Evolutionary conservation across 2,888 invertebrate species (phyloP).

Genomic region (Siphlonurus alternatus): DNA sequence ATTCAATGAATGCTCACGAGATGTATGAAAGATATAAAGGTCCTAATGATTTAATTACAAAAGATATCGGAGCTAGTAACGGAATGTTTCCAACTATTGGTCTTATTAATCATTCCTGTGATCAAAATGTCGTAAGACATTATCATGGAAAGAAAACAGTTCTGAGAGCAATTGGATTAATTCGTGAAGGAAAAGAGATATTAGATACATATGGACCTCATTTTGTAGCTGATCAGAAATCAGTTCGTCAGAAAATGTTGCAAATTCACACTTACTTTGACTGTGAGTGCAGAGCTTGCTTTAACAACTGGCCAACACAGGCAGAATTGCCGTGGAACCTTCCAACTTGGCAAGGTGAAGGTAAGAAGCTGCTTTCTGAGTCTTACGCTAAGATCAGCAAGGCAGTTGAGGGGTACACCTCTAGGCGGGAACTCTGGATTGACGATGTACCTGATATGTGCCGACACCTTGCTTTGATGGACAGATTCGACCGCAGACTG

Average conservation of each 20-base stretch:
- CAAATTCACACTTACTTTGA: slow-evolving; percentile 60
- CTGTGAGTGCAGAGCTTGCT: slow-evolving; percentile 62
- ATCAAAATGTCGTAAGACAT: slow-evolving; percentile 57
- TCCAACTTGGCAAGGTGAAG: too few species aligned
- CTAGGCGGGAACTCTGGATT: background rate
- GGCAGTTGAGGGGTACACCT: background rate
- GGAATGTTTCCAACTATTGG: slow-evolving; percentile 35
- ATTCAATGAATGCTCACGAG: background rate
- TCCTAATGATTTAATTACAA: too few species aligned
- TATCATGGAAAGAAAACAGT: slow-evolving; percentile 31
- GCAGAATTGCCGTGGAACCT: background rate
- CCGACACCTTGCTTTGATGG: background rate
- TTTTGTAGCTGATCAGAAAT: slow-evolving; percentile 43
- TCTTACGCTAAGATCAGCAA: background rate
- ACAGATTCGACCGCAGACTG: background rate
- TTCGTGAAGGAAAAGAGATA: slow-evolving; percentile 49
- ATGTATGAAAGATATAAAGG: background rate
- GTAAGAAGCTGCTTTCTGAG: too few species aligned
- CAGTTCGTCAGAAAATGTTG: slow-evolving; percentile 39
- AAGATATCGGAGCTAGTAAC: slow-evolving; percentile 21
- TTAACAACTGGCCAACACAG: slow-evolving; percentile 42
- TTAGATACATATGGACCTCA: slow-evolving; percentile 71
- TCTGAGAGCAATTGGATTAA: slow-evolving; percentile 42
- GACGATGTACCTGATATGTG: background rate
- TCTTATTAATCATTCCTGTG: slow-evolving; percentile 75